Percentiles rank a stretch among this genome's conserved stretches.
Evolutionary conservation across 1,140 invertebrate species (phyloP).

Genomic region (Tenebrio molitor): DNA sequence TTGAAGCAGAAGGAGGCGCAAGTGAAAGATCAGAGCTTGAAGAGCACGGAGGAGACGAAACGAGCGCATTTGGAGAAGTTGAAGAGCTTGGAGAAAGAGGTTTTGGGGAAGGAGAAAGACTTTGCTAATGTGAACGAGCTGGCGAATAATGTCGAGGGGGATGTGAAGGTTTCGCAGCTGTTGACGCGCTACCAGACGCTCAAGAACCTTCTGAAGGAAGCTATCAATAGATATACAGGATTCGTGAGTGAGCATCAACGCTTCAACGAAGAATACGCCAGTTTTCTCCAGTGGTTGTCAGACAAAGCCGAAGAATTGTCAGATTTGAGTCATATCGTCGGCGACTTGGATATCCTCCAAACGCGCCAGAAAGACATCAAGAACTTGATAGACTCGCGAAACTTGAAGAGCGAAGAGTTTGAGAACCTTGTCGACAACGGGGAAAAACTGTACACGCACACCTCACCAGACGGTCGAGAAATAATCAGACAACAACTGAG

Average conservation of each 20-base stretch:
- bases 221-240: conserved; percentile 82
- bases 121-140: conserved; percentile 80
- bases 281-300: conserved; percentile 83
- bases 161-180: conserved; percentile 85
- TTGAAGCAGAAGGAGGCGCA: conserved; percentile 86
- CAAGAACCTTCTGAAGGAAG: conserved; percentile 86
- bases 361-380: conserved; percentile 87
- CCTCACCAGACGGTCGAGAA: conserved; percentile 93
- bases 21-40: conserved; percentile 91
- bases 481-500: conserved; percentile 90
- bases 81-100: conserved; percentile 80
- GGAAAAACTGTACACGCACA: conserved; percentile 93
- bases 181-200: conserved; percentile 88
- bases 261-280: conserved; percentile 84
- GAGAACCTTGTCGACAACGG: conserved; percentile 90
- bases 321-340: conserved; percentile 86
- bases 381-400: conserved; percentile 84
- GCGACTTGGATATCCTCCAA: conserved; percentile 88
- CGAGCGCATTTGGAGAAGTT: conserved; percentile 84
- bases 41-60: conserved; percentile 88
- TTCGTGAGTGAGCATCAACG: conserved; percentile 87
- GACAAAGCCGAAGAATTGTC: conserved; percentile 79
- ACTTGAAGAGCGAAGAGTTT: conserved; percentile 85
- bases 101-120: conserved; percentile 78
- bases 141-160: conserved; percentile 80